Evolutionary conservation across 2,888 invertebrate genomes (phyloP).

Genomic region (Melinopterus prodromus): DNA sequence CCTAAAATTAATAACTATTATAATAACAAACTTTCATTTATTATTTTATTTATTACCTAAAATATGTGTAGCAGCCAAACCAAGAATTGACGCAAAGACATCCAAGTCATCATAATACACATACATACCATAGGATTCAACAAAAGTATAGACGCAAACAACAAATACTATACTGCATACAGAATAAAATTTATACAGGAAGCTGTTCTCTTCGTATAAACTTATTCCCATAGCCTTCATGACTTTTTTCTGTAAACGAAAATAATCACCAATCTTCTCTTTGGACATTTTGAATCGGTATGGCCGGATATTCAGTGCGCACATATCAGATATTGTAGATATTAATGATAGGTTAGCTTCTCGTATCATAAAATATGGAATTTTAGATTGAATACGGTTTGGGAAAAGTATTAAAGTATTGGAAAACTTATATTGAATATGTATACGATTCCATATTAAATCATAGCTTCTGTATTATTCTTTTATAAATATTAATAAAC

Average conservation of each 20-base stretch:
- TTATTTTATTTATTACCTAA: slow-evolving; percentile 32
- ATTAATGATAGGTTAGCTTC: not conserved
- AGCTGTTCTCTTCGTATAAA: slow-evolving; percentile 26
- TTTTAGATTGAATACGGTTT: not conserved
- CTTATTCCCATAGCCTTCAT: slow-evolving; percentile 37
- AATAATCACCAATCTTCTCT: slow-evolving; percentile 16
- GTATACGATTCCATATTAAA: not conserved
- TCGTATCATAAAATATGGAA: not conserved
- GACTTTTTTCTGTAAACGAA: slow-evolving; percentile 31
- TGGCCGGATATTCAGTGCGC: not conserved
- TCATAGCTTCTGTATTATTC: not conserved
- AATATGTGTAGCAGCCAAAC: slow-evolving; percentile 32
- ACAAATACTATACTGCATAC: slow-evolving; percentile 28
- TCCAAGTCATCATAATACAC: slow-evolving; percentile 34
- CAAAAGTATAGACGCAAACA: slow-evolving; percentile 31
- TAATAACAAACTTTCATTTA: not conserved
- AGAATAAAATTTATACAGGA: slow-evolving; percentile 35
- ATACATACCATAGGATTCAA: slow-evolving; percentile 35
- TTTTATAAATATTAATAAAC: not conserved
- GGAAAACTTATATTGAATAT: not conserved
- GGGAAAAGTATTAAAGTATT: not conserved
- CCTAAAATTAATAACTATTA: slow-evolving; percentile 34
- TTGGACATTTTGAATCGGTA: not conserved
- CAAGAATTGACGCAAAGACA: slow-evolving; percentile 35
- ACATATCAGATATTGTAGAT: not conserved